These are phyloP conservation scores for Serranus cabrilla DNA, from an alignment of 2,797 vertebrate genomes.

Conservation along the genomic window DNA sequence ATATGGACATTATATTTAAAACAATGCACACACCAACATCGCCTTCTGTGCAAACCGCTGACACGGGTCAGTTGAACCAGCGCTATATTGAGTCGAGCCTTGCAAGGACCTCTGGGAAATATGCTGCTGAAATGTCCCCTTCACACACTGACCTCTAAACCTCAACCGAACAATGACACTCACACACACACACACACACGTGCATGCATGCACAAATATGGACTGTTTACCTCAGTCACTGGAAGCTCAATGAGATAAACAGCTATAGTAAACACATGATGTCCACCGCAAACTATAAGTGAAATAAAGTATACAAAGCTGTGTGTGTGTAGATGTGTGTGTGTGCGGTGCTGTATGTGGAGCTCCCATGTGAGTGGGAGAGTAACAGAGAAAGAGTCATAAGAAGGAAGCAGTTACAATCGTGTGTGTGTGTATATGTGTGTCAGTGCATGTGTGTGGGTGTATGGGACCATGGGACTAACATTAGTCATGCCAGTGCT, in stretches of 20 bases:
- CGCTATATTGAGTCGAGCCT: conserved; percentile 58
- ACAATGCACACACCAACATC: conserved; percentile 24
- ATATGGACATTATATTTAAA: conserved; percentile 30
- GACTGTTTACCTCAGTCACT: conserved; percentile 59
- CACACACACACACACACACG: background rate
- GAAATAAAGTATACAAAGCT: conserved; percentile 30
- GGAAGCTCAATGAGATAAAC: conserved; percentile 61
- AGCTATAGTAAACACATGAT: conserved; percentile 70
- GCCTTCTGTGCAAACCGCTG: conserved; percentile 37
- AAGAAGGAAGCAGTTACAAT: conserved; percentile 35
- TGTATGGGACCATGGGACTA: conserved; percentile 37
- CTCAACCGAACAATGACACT: conserved; percentile 66
- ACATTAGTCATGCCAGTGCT: conserved; percentile 55
- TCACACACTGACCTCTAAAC: conserved; percentile 72
- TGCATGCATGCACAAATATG: conserved; percentile 49
- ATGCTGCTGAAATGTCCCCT: conserved; percentile 66
- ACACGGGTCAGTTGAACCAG: conserved; percentile 31
- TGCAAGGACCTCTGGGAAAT: conserved; percentile 75
- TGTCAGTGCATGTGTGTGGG: conserved; percentile 40
- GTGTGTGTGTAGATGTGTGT: background rate
- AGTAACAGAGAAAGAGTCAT: conserved; percentile 28
- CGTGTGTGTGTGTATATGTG: conserved; percentile 17
- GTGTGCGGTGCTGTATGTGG: background rate
- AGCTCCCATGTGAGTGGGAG: conserved; percentile 12
- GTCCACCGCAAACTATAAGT: conserved; percentile 51